These are phyloP conservation scores for Adelges cooleyi DNA, from an alignment of 1,140 invertebrate species.

Conservation along the genomic window DNA sequence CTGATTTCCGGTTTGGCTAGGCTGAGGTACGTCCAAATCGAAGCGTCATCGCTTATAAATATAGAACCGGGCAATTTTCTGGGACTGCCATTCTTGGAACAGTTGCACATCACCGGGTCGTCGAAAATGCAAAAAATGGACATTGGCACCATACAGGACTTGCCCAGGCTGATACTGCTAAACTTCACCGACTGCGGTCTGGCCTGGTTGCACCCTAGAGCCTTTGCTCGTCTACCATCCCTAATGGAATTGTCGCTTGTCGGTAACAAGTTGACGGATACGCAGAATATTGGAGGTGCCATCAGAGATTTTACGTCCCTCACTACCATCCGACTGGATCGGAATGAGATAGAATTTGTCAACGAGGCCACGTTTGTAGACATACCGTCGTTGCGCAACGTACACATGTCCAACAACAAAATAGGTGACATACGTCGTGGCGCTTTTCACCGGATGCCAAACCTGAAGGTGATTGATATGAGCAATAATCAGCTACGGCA, in stretches of 20 bases:
- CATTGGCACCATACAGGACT: conserved; percentile 56
- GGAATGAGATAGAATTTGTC: conserved; percentile 57
- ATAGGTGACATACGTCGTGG: conserved; percentile 51
- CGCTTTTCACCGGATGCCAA: conserved; percentile 64
- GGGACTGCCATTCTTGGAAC: conserved; percentile 58
- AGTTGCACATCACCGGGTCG: conserved; percentile 60
- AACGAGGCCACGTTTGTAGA: conserved; percentile 69
- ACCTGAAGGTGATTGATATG: conserved; percentile 57
- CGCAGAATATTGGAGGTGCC: conserved; percentile 62
- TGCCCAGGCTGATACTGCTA: conserved; percentile 57
- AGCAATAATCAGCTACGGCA: conserved; percentile 64
- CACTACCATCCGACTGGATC: conserved; percentile 53
- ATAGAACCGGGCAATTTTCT: conserved; percentile 36
- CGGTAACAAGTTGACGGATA: conserved; percentile 60
- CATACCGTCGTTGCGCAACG: conserved; percentile 52
- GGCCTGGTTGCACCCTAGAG: conserved; percentile 63
- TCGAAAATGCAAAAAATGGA: conserved; percentile 52
- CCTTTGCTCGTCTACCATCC: conserved; percentile 55
- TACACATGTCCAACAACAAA: conserved; percentile 59
- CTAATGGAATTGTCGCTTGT: conserved; percentile 57
- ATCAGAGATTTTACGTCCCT: conserved; percentile 59
- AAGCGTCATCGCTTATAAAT: conserved; percentile 24
- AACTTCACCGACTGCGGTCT: conserved; percentile 69
- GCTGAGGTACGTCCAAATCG: conserved; percentile 32
- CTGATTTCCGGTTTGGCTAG: conserved; percentile 37